A percentile compares a stretch with the other conserved stretches of the same genome.
Conservation (phyloP, 1,140 invertebrate species). For the Diorhabda sublineata region DNA sequence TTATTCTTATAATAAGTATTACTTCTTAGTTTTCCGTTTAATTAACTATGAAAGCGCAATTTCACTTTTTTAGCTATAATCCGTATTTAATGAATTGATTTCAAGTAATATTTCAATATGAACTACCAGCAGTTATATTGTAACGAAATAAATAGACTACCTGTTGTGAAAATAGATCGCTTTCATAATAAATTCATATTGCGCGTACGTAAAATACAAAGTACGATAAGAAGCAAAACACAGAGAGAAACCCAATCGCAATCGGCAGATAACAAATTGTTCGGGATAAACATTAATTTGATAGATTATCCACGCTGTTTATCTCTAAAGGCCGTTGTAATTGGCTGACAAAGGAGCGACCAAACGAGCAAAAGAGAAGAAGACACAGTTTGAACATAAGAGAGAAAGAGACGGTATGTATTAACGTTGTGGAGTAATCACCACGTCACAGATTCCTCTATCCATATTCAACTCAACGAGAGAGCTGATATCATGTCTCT, state of each 20-base stretch:
- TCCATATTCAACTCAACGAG: conserved; percentile 15
- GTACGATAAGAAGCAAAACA: neutral
- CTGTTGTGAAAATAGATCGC: neutral
- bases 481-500: conserved; percentile 15
- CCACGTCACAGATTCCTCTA: neutral
- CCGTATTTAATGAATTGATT: no score
- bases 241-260: neutral
- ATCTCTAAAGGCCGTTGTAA: conserved; percentile 41
- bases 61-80: no score
- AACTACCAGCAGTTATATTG: no score
- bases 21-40: no score
- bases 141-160: neutral
- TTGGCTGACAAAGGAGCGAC: conserved; percentile 36
- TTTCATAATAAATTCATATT: neutral
- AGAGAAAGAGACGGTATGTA: conserved; percentile 8
- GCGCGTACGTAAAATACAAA: no score
- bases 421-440: no score
- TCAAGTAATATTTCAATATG: no score
- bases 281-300: conserved; percentile 42
- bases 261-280: conserved; percentile 35
- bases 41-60: no score
- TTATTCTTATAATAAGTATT: no score
- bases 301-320: conserved; percentile 46
- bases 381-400: conserved; percentile 21
- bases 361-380: conserved; percentile 14